Base-by-base conservation (phyloP, 1,140 invertebrate genomes). In the Drosophila baimaii region DNA sequence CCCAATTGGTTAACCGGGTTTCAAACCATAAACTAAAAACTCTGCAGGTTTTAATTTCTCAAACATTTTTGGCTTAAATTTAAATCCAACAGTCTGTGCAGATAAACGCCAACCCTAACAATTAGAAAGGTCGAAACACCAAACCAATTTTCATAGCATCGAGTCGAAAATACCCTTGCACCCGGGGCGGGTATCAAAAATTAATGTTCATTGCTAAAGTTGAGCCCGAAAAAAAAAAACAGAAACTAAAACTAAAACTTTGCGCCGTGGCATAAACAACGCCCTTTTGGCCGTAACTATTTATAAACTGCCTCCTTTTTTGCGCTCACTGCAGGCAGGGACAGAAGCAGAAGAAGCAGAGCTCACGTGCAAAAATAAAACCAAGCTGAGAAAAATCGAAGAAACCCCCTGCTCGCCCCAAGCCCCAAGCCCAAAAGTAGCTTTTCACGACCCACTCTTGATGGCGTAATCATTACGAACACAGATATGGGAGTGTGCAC, bases 341-440 rank as follows among this genome's bases (percentile, higher is more conserved):
- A 44, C 61, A 59, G 12, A 65, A 35, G 44, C 61, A 56, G 29
- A 65, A 41, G 44, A 52, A 41, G 33, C n/a, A 68, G 63, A 64
- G 25, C 77, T 57, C 59, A 79, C 59, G 76, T 83, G 71, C 76
- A 79, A 83, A 83, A 83, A 79, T 83, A 79, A 83, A 78, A 61
- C 55, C 37, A 37, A 76, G 55, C 56, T 23, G 27, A 44, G 81
- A 84, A 75, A 77, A 58, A 76, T 63, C 25, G 61, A 73, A 62
- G 44, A 43, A 13, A n/a, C 58, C 54, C 29, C 49, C 59, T n/a
- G n/a, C n/a, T 41, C n/a, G 23, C 31, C 33, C 58, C 56, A 15
- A 33, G 10, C 37, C 37, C 15, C 35, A n/a, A 64, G 21, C 25
- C 23, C 44, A 10, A 13, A 27, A 13, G 9, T 15, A 19, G 5